Evolutionary conservation across 2,113 vertebrate species (phyloP).

Genomic region (Pterophyllum scalare): DNA sequence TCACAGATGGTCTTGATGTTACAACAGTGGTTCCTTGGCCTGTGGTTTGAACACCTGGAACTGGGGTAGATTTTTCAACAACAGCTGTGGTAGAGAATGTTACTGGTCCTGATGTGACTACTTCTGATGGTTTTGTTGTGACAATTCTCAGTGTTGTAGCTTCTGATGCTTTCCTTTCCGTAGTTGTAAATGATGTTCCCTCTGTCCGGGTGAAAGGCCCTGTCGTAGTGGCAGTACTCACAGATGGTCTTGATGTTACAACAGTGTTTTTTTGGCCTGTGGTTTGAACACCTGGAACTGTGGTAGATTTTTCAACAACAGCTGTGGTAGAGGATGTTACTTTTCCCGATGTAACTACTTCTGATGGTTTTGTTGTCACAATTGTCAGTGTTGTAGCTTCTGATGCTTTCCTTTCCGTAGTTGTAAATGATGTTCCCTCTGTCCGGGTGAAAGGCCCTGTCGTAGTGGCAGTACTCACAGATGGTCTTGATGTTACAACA

Average conservation of each 20-base stretch:
- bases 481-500: slow-evolving; percentile 9
- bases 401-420: accelerated
- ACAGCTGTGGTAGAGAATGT: slow-evolving; percentile 10
- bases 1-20: slow-evolving; percentile 5
- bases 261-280: neutral
- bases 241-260: neutral
- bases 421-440: neutral
- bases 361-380: neutral
- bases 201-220: neutral
- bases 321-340: slow-evolving; percentile 1
- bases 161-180: neutral
- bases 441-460: neutral
- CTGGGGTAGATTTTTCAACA: neutral
- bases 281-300: neutral
- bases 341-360: neutral
- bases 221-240: neutral
- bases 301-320: neutral
- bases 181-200: neutral
- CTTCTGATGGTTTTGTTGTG: neutral
- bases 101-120: neutral
- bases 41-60: neutral
- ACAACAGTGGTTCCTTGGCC: slow-evolving; percentile 4
- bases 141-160: neutral
- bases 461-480: neutral
- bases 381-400: neutral